phyloP scores from a whole-genome alignment of 2,797 vertebrate species.

The Ctenopoma kingsleyae region DNA sequence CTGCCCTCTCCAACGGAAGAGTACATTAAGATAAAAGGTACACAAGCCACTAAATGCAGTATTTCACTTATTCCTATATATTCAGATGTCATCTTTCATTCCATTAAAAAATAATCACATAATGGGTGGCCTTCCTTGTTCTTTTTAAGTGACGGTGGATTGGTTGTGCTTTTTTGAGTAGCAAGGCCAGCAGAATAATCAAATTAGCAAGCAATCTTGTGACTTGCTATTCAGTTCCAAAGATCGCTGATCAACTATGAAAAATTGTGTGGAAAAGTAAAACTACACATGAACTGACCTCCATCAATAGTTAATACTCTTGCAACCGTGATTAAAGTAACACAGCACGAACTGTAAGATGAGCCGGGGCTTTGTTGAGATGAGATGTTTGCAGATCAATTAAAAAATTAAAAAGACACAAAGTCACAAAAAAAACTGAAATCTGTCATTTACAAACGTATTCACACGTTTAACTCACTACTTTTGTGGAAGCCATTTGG shows the following conservation, averaged over 20 bases:
- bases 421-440: no score
- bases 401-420: no score
- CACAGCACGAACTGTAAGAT: not conserved
- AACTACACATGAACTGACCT: not conserved
- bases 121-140: constrained; percentile 45
- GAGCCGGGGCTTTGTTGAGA: not conserved
- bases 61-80: constrained; percentile 39
- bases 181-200: constrained; percentile 36
- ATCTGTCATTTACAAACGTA: no score
- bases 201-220: constrained; percentile 41
- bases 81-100: constrained; percentile 45
- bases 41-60: constrained; percentile 25
- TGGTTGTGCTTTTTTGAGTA: constrained; percentile 55
- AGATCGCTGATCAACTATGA: constrained; percentile 15
- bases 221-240: constrained; percentile 13
- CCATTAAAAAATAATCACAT: constrained; percentile 31
- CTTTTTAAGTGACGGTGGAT: constrained; percentile 34
- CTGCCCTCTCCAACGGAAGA: constrained; percentile 28
- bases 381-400: not conserved
- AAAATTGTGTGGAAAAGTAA: constrained; percentile 15
- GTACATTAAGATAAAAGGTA: constrained; percentile 31
- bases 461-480: no score
- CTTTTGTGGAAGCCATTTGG: no score
- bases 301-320: not conserved
- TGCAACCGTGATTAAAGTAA: constrained; percentile 1